phyloP scores from a whole-genome alignment of 2,888 invertebrate species.

The Drosophila ezoana region DNA sequence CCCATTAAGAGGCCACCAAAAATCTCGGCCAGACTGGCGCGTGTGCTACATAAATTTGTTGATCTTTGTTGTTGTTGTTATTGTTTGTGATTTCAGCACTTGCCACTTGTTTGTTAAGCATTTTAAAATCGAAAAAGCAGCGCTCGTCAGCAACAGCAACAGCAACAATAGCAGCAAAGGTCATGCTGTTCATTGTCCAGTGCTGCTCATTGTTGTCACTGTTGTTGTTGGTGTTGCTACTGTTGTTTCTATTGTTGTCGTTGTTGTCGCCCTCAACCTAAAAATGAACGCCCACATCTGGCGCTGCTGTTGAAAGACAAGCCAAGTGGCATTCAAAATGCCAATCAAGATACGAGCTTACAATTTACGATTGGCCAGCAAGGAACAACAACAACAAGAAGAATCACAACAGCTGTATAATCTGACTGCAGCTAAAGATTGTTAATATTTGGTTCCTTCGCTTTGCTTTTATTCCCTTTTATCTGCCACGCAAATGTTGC shows the following conservation, averaged over 20 bases:
- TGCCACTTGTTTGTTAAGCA: constrained; percentile 70
- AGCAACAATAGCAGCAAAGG: constrained; percentile 55
- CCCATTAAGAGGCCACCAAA: constrained; percentile 20
- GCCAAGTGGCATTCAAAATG: constrained; percentile 60
- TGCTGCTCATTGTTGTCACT: constrained; percentile 10
- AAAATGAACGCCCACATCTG: constrained; percentile 53
- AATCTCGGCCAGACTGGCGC: constrained; percentile 62
- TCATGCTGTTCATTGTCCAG: constrained; percentile 71
- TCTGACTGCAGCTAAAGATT: constrained; percentile 37
- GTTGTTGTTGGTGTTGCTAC: not conserved
- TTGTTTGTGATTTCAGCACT: constrained; percentile 47
- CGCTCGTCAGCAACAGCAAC: constrained; percentile 48
- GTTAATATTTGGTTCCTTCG: constrained; percentile 29
- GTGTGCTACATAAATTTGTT: constrained; percentile 70
- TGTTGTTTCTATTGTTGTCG: constrained; percentile 1
- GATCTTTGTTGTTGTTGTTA: constrained; percentile 39
- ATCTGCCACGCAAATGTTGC: constrained; percentile 21
- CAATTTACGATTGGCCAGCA: constrained; percentile 71
- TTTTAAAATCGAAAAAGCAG: constrained; percentile 68
- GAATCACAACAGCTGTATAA: constrained; percentile 3
- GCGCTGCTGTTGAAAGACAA: constrained; percentile 57
- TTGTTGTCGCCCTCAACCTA: constrained; percentile 29
- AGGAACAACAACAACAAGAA: constrained; percentile 23
- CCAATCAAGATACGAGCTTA: constrained; percentile 59
- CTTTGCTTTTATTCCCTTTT: constrained; percentile 12